phyloP scores from a whole-genome alignment of 2,113 vertebrate species.

The Sterna hirundo region DNA sequence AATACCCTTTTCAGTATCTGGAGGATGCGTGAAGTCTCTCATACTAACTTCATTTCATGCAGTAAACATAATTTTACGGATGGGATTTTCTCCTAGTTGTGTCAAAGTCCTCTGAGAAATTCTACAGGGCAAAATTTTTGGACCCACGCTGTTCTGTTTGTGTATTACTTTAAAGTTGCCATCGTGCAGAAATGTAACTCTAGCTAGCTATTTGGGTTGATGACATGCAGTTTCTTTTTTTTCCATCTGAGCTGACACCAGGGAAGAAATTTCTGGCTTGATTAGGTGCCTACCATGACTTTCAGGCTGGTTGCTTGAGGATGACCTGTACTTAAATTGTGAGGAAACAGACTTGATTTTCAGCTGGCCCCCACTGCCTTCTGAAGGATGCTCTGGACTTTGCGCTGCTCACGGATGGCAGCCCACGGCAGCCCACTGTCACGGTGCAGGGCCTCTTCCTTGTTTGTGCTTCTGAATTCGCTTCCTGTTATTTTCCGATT shows the following conservation, averaged over 20 bases:
- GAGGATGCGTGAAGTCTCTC: neutral
- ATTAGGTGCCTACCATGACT: slow-evolving; percentile 55
- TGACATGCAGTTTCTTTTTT: slow-evolving; percentile 53
- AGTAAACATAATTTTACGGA: slow-evolving; percentile 2
- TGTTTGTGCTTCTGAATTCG: slow-evolving; percentile 5
- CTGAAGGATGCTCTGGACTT: slow-evolving; percentile 6
- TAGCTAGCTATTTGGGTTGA: neutral
- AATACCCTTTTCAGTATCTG: neutral
- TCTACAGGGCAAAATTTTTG: slow-evolving; percentile 39
- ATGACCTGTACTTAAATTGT: slow-evolving; percentile 59
- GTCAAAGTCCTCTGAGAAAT: slow-evolving; percentile 9
- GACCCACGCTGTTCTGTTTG: slow-evolving; percentile 16
- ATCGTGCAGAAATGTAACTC: slow-evolving; percentile 12
- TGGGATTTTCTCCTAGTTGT: neutral
- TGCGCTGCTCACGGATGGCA: neutral
- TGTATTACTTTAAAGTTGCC: slow-evolving; percentile 17
- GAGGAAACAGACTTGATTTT: slow-evolving; percentile 61
- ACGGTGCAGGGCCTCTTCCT: neutral
- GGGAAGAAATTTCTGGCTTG: slow-evolving; percentile 66
- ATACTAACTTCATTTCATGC: slow-evolving; percentile 25
- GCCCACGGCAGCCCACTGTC: slow-evolving; percentile 2
- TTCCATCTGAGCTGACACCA: slow-evolving; percentile 9
- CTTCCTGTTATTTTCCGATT: neutral
- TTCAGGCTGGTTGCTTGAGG: slow-evolving; percentile 30
- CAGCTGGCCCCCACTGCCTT: slow-evolving; percentile 51